Base-by-base conservation (phyloP, 2,797 vertebrate species). In the Adelosebastes latens region DNA sequence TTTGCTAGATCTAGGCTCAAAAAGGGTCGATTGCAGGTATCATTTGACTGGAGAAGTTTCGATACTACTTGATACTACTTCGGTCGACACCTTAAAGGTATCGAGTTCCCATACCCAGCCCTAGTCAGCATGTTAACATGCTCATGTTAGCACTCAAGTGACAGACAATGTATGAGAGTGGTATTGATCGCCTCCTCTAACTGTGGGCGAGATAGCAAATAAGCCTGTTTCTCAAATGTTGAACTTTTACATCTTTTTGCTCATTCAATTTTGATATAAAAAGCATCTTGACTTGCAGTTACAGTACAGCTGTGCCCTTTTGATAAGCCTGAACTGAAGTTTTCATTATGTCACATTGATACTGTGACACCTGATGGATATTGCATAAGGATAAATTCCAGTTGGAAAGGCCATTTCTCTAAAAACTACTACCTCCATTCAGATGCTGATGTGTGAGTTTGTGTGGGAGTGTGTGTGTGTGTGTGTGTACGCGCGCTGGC, bases 331-430 rank as follows among this genome's bases (percentile, higher is more conserved):
- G 11, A 75, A 31, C 58, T 27, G 60, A 74, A 66, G 68, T 84
- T 83, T 83, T 59, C 42, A 68, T 77, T 77, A 65, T 66, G 62
- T 76, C 49, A 68, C 24, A 36, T 42, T 62, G 77, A 85, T 73
- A 68, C 70, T 46, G 68, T 69, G 60, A 64, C 59, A 71, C 59
- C 63, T 64, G 56, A 72, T 70, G 80, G 62, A 80, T 87, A 80
- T 67, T 61, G 39, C 65, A 29, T 64, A 32, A 29, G 53, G 69
- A 72, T 65, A 61, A 63, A 75, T 75, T 75, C 65, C 61, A 64
- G 53, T 70, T 82, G 55, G 46, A 85, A 88, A 85, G 83, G 87
- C 75, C 77, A 82, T 83, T 73, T 27, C 78, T 83, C 72, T 71
- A 69, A 65, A 27, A 77, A n/a, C 69, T 25, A 60, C 79, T 78